Evolutionary conservation across 1,140 invertebrate species (phyloP).

Genomic region (Scaptomyza montana): DNA sequence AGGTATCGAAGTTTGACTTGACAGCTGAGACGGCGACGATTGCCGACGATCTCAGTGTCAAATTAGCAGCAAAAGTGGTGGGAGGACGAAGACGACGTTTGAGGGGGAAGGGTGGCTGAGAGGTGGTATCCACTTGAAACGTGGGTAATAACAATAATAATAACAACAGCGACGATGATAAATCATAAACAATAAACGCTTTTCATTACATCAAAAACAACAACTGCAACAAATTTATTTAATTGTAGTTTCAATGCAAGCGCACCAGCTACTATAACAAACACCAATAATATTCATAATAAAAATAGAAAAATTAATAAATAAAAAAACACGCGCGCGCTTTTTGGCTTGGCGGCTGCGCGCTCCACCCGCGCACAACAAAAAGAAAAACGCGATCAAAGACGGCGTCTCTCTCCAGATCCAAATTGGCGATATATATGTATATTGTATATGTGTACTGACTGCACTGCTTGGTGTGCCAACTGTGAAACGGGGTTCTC

Average conservation of each 20-base stretch:
- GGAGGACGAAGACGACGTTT: not conserved
- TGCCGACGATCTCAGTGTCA: constrained; percentile 61
- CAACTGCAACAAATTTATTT: constrained; percentile 16
- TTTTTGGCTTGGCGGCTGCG: constrained; percentile 29
- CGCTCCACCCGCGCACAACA: constrained; percentile 51
- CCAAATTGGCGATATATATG: constrained; percentile 56
- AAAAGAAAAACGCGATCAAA: constrained; percentile 64
- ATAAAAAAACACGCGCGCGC: constrained; percentile 7
- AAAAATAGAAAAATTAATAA: not conserved
- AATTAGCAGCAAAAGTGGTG: constrained; percentile 50
- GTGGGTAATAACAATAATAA: constrained; percentile 55
- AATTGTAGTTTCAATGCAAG: constrained; percentile 49
- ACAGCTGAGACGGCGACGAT: constrained; percentile 53
- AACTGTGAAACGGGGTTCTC: constrained; percentile 43
- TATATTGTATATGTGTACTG: no score
- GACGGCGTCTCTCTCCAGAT: constrained; percentile 50
- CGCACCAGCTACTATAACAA: constrained; percentile 3
- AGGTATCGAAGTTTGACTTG: constrained; percentile 68
- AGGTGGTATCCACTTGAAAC: constrained; percentile 3
- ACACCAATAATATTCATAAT: not conserved
- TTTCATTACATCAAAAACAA: constrained; percentile 43
- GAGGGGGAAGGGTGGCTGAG: no score
- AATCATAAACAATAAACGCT: constrained; percentile 69
- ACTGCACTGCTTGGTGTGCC: constrained; percentile 9
- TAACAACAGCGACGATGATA: constrained; percentile 56